Percentiles rank a stretch among this genome's conserved stretches.
Conservation (phyloP, 2,113 vertebrate genomes). For the Mobula birostris region DNA sequence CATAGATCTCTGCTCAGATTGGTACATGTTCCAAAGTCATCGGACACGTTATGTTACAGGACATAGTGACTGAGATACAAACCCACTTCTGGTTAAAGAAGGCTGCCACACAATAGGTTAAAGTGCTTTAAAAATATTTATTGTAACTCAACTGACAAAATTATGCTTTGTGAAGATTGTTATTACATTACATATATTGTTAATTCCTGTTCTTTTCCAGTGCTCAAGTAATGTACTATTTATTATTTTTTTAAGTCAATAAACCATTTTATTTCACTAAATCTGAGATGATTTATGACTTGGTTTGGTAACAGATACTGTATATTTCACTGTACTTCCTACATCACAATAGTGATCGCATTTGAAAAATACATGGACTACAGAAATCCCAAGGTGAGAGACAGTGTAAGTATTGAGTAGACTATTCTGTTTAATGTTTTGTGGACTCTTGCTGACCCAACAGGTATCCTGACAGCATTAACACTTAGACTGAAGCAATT, state of each 20-base stretch:
- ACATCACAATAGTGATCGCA: neutral
- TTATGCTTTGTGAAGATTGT: constrained; percentile 37
- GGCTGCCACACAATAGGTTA: constrained; percentile 21
- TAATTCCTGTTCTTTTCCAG: constrained; percentile 36
- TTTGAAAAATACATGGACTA: too few species aligned
- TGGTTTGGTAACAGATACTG: neutral
- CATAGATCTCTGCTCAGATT: neutral
- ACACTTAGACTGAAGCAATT: neutral
- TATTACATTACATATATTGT: constrained; percentile 36
- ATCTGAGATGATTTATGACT: neutral
- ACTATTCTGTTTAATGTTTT: neutral
- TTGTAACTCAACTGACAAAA: constrained; percentile 37
- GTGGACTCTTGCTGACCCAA: neutral
- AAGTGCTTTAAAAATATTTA: constrained; percentile 38
- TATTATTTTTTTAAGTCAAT: constrained; percentile 37
- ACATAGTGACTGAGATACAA: neutral
- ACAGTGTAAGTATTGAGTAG: neutral
- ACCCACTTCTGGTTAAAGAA: neutral
- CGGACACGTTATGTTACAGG: neutral
- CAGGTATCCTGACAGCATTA: neutral
- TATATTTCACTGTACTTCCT: neutral
- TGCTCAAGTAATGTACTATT: constrained; percentile 38
- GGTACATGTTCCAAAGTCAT: neutral
- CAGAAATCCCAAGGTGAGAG: neutral
- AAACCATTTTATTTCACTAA: constrained; percentile 38